phyloP scores from a whole-genome alignment of 2,113 vertebrate genomes.

The Passer domesticus region DNA sequence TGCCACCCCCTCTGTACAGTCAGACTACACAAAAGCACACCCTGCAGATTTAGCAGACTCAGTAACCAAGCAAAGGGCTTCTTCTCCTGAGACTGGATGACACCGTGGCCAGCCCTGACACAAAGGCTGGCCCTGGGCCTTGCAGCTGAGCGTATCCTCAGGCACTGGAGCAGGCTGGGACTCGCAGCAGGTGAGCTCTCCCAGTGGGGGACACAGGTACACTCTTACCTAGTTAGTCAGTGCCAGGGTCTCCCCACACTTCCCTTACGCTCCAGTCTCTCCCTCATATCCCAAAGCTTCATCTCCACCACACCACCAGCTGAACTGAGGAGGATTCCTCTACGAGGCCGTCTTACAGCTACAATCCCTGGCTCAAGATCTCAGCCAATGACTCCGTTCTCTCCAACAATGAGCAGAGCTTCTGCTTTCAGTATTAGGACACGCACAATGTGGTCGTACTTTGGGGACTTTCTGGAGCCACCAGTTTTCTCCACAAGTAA shows the following conservation, averaged over 20 bases:
- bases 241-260: not conserved
- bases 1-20: rapidly evolving
- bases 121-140: not conserved
- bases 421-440: conserved; percentile 65
- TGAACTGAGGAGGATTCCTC: not conserved
- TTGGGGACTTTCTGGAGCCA: conserved; percentile 58
- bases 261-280: not conserved
- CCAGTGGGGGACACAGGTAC: rapidly evolving
- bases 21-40: not conserved
- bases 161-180: rapidly evolving
- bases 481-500: conserved; percentile 53
- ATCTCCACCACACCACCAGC: not conserved
- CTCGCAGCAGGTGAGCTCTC: rapidly evolving
- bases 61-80: rapidly evolving
- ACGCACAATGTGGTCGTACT: not conserved
- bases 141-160: rapidly evolving
- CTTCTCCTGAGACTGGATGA: not conserved
- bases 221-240: conserved; percentile 25
- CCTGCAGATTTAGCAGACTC: not conserved
- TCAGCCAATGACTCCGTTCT: not conserved
- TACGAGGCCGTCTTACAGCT: not conserved
- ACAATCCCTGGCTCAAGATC: not conserved
- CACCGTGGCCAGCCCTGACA: not conserved
- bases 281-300: conserved; percentile 10
- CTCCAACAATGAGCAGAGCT: not conserved